Evolutionary conservation across 2,888 invertebrate species (phyloP).

Genomic region (Lycophotia porphyrea): DNA sequence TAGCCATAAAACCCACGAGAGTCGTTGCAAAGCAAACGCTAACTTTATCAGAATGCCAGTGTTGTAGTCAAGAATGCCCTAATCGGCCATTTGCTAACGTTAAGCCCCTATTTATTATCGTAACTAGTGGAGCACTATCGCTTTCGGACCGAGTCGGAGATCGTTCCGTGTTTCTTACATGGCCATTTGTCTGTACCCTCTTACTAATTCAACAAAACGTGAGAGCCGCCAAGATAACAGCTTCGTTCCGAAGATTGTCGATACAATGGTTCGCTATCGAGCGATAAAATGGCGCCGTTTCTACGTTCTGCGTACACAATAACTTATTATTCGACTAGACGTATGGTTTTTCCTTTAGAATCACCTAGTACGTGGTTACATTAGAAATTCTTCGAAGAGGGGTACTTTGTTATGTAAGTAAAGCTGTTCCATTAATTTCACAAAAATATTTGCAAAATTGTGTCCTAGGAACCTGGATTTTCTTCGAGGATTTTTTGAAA

Average conservation of each 20-base stretch:
- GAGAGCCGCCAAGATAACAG: conserved; percentile 81
- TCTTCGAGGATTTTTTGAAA: conserved; percentile 11
- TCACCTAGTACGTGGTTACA: conserved; percentile 35
- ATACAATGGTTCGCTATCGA: conserved; percentile 73
- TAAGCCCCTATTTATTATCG: conserved; percentile 87
- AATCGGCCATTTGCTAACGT: conserved; percentile 86
- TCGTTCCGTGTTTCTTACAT: conserved; percentile 82
- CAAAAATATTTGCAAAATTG: background rate
- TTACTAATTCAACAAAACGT: conserved; percentile 87
- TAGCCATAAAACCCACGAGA: conserved; percentile 81
- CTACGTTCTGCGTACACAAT: conserved; percentile 49
- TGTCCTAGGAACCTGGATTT: background rate
- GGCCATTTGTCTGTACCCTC: conserved; percentile 84
- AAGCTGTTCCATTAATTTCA: conserved; percentile 8
- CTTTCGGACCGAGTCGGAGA: conserved; percentile 80
- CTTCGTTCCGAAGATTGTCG: conserved; percentile 78
- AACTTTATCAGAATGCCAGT: conserved; percentile 87
- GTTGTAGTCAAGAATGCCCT: conserved; percentile 87
- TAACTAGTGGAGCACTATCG: conserved; percentile 87
- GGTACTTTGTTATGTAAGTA: conserved; percentile 3
- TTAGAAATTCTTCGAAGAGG: conserved; percentile 31
- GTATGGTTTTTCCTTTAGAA: conserved; percentile 45
- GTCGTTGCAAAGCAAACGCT: conserved; percentile 83
- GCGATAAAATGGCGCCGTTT: conserved; percentile 52
- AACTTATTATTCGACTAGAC: conserved; percentile 61